These are phyloP conservation scores for Plemyria rubiginata DNA, from an alignment of 2,888 invertebrate species.

Conservation along the genomic window DNA sequence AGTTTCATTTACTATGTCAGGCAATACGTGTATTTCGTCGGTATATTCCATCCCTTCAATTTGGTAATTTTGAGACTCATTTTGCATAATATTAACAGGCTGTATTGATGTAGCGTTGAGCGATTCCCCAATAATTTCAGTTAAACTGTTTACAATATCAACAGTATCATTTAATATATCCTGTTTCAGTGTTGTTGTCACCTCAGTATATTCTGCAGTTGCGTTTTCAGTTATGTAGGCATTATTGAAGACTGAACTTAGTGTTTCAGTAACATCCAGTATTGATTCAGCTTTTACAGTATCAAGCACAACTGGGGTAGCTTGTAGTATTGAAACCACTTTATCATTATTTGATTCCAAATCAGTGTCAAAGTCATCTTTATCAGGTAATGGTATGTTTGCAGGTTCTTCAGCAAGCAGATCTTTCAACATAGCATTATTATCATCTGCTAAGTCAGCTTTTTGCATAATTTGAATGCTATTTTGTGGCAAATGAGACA, in stretches of 20 bases:
- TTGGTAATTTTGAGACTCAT: constrained; percentile 17
- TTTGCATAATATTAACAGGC: neutral
- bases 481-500: constrained; percentile 2
- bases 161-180: constrained; percentile 22
- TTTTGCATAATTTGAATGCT: neutral
- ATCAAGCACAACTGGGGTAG: constrained; percentile 10
- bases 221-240: constrained; percentile 9
- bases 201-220: neutral
- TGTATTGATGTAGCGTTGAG: constrained; percentile 9
- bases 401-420: constrained; percentile 16
- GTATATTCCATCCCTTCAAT: constrained; percentile 44
- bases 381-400: constrained; percentile 26
- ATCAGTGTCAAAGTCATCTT: constrained; percentile 60
- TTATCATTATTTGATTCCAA: constrained; percentile 33
- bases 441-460: neutral
- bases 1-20: constrained; percentile 49
- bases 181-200: constrained; percentile 12
- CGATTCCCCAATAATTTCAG: constrained; percentile 26
- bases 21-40: constrained; percentile 39
- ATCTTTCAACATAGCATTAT: neutral
- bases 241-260: constrained; percentile 7
- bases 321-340: constrained; percentile 5
- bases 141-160: constrained; percentile 22
- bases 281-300: constrained; percentile 14
- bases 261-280: constrained; percentile 6